Evolutionary conservation across 2,797 vertebrate genomes (phyloP).

Genomic region (Megalops cyprinoides): DNA sequence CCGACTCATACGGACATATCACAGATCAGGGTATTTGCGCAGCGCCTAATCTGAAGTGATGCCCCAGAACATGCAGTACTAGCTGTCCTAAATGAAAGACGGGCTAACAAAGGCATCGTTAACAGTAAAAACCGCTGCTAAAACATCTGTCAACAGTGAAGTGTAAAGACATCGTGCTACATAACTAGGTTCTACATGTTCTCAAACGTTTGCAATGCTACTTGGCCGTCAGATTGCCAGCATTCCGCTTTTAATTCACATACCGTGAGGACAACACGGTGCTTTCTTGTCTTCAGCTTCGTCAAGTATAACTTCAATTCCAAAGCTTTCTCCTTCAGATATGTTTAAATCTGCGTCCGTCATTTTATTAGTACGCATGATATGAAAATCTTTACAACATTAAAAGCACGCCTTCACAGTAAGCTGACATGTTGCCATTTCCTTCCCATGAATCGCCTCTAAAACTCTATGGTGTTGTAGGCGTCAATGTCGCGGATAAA

Average conservation of each 20-base stretch:
- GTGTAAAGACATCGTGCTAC: too few relatives aligned
- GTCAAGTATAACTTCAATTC: conserved; percentile 65
- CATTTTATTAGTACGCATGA: background rate
- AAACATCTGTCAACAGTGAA: too few relatives aligned
- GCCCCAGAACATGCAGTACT: background rate
- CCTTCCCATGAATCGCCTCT: background rate
- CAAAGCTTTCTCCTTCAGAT: conserved; percentile 48
- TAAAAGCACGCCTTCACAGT: background rate
- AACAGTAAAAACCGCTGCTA: too few relatives aligned
- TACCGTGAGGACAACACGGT: conserved; percentile 73
- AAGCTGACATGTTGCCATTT: background rate
- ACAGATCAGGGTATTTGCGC: background rate
- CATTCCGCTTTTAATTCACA: background rate
- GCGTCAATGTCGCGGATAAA: conserved; percentile 40
- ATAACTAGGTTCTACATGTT: background rate
- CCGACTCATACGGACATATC: background rate
- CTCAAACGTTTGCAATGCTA: background rate
- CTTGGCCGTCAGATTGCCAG: background rate
- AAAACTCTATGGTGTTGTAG: background rate
- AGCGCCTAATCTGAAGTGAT: background rate
- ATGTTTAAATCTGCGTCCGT: conserved; percentile 30
- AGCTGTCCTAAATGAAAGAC: too few relatives aligned
- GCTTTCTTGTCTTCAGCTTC: conserved; percentile 42
- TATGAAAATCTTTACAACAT: background rate
- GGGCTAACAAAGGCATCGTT: too few relatives aligned